Evolutionary conservation across 2,888 invertebrate species (phyloP).

Genomic region (Cosmia trapezina): DNA sequence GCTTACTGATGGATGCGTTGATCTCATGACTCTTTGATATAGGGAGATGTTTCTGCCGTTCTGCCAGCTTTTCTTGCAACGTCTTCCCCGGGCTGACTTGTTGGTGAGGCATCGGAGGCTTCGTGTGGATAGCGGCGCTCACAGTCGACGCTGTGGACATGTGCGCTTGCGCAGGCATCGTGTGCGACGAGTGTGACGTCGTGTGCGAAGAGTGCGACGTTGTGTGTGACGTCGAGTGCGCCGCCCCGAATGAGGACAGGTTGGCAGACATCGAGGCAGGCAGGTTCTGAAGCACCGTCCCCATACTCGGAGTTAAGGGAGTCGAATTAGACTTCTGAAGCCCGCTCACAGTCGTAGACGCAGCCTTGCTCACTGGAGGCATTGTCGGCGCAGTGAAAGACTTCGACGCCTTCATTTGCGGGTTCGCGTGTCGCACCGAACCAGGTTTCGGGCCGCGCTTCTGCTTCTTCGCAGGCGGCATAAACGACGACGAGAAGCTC

Average conservation of each 20-base stretch:
- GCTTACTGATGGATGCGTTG: slow-evolving; percentile 83
- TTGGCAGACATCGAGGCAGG: slow-evolving; percentile 83
- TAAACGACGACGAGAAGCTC: slow-evolving; percentile 78
- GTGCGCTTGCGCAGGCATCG: slow-evolving; percentile 79
- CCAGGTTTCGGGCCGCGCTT: slow-evolving; percentile 81
- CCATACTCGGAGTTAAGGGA: slow-evolving; percentile 82
- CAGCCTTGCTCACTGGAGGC: slow-evolving; percentile 66
- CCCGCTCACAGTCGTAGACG: slow-evolving; percentile 70
- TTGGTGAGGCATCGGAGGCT: slow-evolving; percentile 83
- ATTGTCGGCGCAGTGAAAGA: slow-evolving; percentile 62
- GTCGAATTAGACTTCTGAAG: slow-evolving; percentile 75
- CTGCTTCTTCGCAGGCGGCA: slow-evolving; percentile 82
- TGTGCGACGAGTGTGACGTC: slow-evolving; percentile 58
- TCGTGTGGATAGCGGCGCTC: slow-evolving; percentile 77
- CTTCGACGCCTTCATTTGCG: slow-evolving; percentile 71
- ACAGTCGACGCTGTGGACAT: slow-evolving; percentile 77
- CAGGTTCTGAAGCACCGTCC: slow-evolving; percentile 80
- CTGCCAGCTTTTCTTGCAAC: slow-evolving; percentile 92
- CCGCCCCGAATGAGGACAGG: slow-evolving; percentile 71
- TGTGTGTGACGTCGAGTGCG: slow-evolving; percentile 46
- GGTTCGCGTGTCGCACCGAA: slow-evolving; percentile 53
- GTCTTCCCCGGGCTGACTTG: slow-evolving; percentile 91
- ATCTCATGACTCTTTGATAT: slow-evolving; percentile 77
- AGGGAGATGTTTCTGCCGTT: slow-evolving; percentile 90
- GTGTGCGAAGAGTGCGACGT: slow-evolving; percentile 29